Evolutionary conservation across 2,113 vertebrate species (phyloP), one percentile per base, ranked within the genome.

Genomic region (Microtus pennsylvanicus): DNA sequence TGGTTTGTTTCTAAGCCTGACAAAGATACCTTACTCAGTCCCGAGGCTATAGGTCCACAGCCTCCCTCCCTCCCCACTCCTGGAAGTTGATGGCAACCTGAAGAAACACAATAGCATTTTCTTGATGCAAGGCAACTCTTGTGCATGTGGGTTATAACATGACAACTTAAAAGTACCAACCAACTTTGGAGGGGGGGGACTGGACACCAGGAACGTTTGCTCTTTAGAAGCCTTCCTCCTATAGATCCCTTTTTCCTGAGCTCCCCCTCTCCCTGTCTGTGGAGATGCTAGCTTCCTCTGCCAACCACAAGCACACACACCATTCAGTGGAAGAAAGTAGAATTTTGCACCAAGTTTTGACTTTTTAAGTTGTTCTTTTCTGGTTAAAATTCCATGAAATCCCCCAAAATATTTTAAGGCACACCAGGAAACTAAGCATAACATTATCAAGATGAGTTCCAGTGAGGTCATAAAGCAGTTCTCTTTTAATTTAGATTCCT

Each of bases 311-410:
- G 42, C 24, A 75, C 70, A 52, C 67, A 50, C 22, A 42, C 52
- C 11, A n/a, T n/a, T 42, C 28, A 38, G 5, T 58, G 67, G 67
- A 97, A 81, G 26, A 96, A 96, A 93, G 45, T 58, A 96, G 42
- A 12, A 52, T 89, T 96, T 94, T 91, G 80, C 70, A 92, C 75
- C 77, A 87, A 87, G 97, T 76, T 94, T 96, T 95, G 65, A 78
- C 94, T 96, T 98, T 97, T 97, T 83, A 17, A 96, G 90, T 95
- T 93, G 74, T 95, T 95, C 86, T 96, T 97, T 97, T 96, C 90
- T 93, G 76, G 89, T 95, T 97, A 92, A 96, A 97, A 96, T 97
- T 96, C 95, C 95, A 96, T 96, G 94, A 97, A 97, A 98, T 97
- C 97, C 87, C 88, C 81, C 45, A 96, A 63, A 93, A 97, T 92